Evolutionary conservation across 2,113 vertebrate genomes (phyloP), one percentile per base, ranked within the genome.

Genomic region (Charadrius vociferus): DNA sequence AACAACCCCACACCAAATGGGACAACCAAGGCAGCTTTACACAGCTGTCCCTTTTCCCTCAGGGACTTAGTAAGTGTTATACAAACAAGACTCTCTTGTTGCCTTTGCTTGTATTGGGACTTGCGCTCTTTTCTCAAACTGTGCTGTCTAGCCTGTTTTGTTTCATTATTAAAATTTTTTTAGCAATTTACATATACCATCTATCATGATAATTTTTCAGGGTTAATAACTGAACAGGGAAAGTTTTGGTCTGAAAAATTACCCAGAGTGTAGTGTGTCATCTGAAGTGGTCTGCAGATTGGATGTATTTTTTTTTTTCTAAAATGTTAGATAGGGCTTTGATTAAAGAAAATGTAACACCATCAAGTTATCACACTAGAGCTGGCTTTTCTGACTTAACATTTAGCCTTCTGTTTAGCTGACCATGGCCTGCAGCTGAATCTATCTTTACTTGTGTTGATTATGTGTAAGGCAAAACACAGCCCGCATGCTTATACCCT

Each of bases 81-180:
- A 90, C 81, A 98, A 98, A 98, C 98, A 98, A 98, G 82, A 56
- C 47, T 90, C 78, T 74, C 85, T 97, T 36, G 52, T 97, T 93
- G 65, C 79, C 86, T 81, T 73, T 65, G 88, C 2, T 84, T 80
- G 58, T 58, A 16, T 26, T 56, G 75, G 41, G 92, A 75, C 68
- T 97, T 81, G 67, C 7, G 26, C 53, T 95, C 49, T 96, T 73
- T 74, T 91, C 77, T 93, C 89, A 78, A 92, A 88, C 29, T 17
- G 4, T 66, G 59, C 55, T 95, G 9, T 47, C 52, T 95, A 39
- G 24, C 14, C n/a, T 89, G n/a, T 55, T 81, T 84, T 74, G 63
- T 83, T 82, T 85, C 17, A 6, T 49, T 88, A 17, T 86, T 63
- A 37, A 9, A 86, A 34, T 34, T 52, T 61, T 74, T 41, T 63